Conservation (phyloP, 2,888 invertebrate genomes). For the Torymus texanus region DNA sequence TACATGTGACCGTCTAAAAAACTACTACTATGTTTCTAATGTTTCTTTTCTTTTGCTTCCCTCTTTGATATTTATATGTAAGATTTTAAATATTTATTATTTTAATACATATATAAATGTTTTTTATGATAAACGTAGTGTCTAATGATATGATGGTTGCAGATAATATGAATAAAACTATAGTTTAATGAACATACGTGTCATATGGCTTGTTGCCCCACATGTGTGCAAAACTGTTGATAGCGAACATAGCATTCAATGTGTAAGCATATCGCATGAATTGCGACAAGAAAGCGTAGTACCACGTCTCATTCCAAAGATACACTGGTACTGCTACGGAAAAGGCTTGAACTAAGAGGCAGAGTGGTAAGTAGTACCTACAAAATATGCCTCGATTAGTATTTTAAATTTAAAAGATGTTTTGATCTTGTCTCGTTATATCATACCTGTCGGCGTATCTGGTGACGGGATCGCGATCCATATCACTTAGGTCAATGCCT, state of each 20-base stretch:
- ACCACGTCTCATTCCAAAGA: slow-evolving; percentile 82
- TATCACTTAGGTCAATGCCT: slow-evolving; percentile 85
- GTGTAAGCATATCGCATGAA: slow-evolving; percentile 80
- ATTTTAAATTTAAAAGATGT: neutral
- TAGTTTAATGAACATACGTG: slow-evolving; percentile 55
- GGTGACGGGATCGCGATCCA: slow-evolving; percentile 83
- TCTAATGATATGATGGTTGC: too few species aligned
- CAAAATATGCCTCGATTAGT: neutral
- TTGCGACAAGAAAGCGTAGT: slow-evolving; percentile 79
- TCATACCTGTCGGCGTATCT: slow-evolving; percentile 85
- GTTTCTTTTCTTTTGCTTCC: too few species aligned
- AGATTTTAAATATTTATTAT: too few species aligned
- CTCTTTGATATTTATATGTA: too few species aligned
- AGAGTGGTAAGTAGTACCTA: slow-evolving; percentile 74
- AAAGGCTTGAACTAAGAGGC: slow-evolving; percentile 79
- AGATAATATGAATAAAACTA: too few species aligned
- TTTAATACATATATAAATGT: too few species aligned
- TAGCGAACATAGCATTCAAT: slow-evolving; percentile 87
- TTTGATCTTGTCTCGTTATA: neutral
- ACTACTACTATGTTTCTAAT: too few species aligned
- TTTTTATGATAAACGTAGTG: too few species aligned
- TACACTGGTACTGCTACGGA: slow-evolving; percentile 82
- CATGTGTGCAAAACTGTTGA: slow-evolving; percentile 85
- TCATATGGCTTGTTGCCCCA: slow-evolving; percentile 60
- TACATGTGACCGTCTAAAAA: too few species aligned